Evolutionary conservation across 1,140 invertebrate genomes (phyloP).

Genomic region (Catajapyx aquilonaris): DNA sequence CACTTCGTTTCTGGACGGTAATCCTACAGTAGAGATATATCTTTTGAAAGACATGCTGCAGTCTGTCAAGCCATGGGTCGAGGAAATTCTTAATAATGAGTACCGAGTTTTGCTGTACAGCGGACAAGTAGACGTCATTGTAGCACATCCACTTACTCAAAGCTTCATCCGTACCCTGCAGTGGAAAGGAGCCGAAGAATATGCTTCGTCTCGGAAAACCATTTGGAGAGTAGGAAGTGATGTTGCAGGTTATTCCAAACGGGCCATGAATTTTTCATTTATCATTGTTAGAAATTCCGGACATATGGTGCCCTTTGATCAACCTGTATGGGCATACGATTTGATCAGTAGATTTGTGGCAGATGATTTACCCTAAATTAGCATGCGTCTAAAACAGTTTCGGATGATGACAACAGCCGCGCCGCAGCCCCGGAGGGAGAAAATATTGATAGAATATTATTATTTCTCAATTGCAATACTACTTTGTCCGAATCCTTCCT

Average conservation of each 20-base stretch:
- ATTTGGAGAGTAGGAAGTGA: not conserved
- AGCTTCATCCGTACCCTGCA: not conserved
- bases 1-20: conserved; percentile 35
- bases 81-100: conserved; percentile 9
- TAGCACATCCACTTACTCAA: conserved; percentile 22
- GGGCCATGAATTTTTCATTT: not conserved
- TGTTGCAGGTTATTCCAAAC: not conserved
- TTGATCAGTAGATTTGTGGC: not conserved
- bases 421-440: no score
- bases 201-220: not conserved
- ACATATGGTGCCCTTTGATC: not conserved
- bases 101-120: conserved; percentile 37
- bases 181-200: not conserved
- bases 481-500: no score
- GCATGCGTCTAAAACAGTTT: no score
- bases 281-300: not conserved
- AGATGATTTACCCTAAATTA: no score
- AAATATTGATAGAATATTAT: no score
- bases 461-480: no score
- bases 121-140: conserved; percentile 67
- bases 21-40: conserved; percentile 15
- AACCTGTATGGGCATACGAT: not conserved
- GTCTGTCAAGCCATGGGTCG: conserved; percentile 50
- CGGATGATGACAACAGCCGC: no score
- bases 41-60: conserved; percentile 54